Evolutionary conservation across 2,888 invertebrate species (phyloP).

Genomic region (Eupeodes luniger): DNA sequence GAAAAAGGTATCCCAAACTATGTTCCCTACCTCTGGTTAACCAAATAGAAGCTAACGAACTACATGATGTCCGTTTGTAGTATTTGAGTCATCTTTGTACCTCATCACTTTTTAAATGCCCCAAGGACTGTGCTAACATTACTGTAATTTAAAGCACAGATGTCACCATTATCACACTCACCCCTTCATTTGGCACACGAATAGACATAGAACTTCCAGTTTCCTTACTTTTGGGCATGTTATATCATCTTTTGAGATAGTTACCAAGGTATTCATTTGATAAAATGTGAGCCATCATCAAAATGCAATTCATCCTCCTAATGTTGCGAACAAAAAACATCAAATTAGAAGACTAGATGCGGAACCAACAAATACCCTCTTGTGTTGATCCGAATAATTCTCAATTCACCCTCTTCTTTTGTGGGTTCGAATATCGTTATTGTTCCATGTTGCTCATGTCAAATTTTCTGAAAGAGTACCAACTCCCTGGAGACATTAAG

Average conservation of each 20-base stretch:
- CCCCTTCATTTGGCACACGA: constrained; percentile 47
- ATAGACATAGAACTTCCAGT: constrained; percentile 7
- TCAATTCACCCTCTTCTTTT: constrained; percentile 25
- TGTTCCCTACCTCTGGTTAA: too few relatives aligned
- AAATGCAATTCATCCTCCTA: constrained; percentile 81
- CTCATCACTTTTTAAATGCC: constrained; percentile 64
- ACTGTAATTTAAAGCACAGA: constrained; percentile 85
- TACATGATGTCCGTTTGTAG: not conserved
- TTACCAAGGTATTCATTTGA: constrained; percentile 2
- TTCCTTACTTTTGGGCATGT: not conserved
- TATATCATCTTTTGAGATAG: constrained; percentile 21
- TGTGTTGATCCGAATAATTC: not conserved
- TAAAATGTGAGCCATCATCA: constrained; percentile 82
- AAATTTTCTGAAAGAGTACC: constrained; percentile 50
- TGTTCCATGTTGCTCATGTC: constrained; percentile 60
- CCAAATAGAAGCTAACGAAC: too few relatives aligned
- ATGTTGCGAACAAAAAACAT: constrained; percentile 51
- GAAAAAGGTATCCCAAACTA: too few relatives aligned
- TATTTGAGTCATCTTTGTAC: constrained; percentile 22
- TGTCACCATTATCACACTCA: constrained; percentile 83
- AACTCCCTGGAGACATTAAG: constrained; percentile 47
- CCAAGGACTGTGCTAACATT: constrained; percentile 77
- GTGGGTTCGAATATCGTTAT: not conserved
- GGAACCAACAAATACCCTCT: constrained; percentile 40
- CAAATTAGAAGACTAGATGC: constrained; percentile 56